Evolutionary conservation across 2,888 invertebrate genomes (phyloP).

Genomic region (Venustoraphidia nigricollis): DNA sequence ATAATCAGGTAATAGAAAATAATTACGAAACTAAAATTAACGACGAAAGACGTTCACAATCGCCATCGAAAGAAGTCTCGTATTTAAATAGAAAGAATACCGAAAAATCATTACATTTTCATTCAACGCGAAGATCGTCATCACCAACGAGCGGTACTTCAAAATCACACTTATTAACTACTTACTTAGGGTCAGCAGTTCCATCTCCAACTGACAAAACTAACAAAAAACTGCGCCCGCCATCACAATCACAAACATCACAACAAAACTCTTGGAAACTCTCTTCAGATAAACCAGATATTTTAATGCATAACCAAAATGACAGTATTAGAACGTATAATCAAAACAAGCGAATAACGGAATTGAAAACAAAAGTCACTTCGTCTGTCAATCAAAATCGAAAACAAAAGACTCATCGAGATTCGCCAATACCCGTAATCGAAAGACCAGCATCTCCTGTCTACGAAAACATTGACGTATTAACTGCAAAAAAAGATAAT

Average conservation of each 20-base stretch:
- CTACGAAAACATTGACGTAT: slow-evolving; percentile 23
- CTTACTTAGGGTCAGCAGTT: background rate
- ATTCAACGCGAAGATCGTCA: background rate
- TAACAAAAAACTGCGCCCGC: no score
- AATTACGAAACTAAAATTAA: background rate
- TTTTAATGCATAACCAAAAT: background rate
- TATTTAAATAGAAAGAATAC: background rate
- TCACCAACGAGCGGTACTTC: background rate
- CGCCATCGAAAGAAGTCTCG: background rate
- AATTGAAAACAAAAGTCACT: background rate
- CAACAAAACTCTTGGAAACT: no score
- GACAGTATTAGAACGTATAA: background rate
- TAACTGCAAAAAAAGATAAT: slow-evolving; percentile 7
- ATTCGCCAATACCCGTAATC: slow-evolving; percentile 6
- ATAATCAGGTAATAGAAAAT: background rate
- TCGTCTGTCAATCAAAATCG: background rate
- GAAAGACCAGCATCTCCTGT: slow-evolving; percentile 15
- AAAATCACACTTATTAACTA: background rate
- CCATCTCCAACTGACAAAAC: background rate
- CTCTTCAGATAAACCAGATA: background rate
- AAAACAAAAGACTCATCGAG: slow-evolving; percentile 1
- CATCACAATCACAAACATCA: no score
- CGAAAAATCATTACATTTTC: background rate
- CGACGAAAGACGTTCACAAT: background rate
- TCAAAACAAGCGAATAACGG: background rate